Percentiles rank a stretch among this genome's conserved stretches.
phyloP scores from a whole-genome alignment of 2,888 invertebrate species.

The Synanthedon vespiformis region DNA sequence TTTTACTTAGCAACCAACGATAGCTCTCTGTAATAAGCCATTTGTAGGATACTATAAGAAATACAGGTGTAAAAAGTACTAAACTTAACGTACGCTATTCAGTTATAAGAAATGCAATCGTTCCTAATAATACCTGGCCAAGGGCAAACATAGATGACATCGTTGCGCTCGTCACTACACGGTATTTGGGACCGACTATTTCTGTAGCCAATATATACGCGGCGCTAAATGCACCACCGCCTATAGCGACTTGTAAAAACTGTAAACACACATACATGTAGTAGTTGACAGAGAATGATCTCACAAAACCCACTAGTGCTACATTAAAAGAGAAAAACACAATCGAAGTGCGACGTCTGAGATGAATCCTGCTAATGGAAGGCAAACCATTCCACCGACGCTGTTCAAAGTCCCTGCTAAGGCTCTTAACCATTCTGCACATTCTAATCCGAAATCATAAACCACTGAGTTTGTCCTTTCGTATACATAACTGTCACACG shows the following conservation, averaged over 20 bases:
- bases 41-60: constrained; percentile 74
- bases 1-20: constrained; percentile 80
- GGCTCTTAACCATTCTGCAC: constrained; percentile 77
- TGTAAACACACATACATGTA: constrained; percentile 50
- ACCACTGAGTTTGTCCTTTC: constrained; percentile 48
- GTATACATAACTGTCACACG: constrained; percentile 46
- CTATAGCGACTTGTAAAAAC: constrained; percentile 50
- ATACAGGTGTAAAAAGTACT: constrained; percentile 75
- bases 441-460: constrained; percentile 53
- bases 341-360: constrained; percentile 66
- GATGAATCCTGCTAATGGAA: constrained; percentile 75
- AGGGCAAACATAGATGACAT: constrained; percentile 78
- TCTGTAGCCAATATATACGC: constrained; percentile 76
- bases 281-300: constrained; percentile 56
- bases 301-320: constrained; percentile 40
- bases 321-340: constrained; percentile 51
- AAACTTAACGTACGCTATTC: constrained; percentile 78
- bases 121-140: constrained; percentile 77
- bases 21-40: constrained; percentile 80
- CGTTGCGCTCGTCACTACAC: constrained; percentile 78
- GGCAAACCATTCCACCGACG: constrained; percentile 76
- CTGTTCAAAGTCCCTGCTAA: constrained; percentile 82
- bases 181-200: constrained; percentile 78
- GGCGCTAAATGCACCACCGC: constrained; percentile 54
- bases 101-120: constrained; percentile 74